Evolutionary conservation across 2,888 invertebrate species (phyloP).

Genomic region (Acanthosoma haemorrhoidale): DNA sequence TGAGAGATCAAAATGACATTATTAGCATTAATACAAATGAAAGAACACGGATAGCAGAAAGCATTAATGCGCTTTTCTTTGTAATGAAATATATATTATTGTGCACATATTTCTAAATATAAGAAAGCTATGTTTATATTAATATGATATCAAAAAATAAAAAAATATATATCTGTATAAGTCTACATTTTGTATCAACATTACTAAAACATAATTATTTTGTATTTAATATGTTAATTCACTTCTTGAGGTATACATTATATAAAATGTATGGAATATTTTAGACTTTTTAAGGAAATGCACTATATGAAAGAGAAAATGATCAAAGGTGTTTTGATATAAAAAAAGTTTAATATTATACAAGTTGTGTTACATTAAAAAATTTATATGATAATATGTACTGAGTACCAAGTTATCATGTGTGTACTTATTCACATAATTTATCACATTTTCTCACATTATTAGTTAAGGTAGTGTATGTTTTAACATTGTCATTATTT

Average conservation of each 20-base stretch:
- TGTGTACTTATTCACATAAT: too few relatives aligned
- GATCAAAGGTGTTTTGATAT: too few relatives aligned
- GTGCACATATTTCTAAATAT: not conserved
- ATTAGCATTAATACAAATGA: not conserved
- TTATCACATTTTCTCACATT: too few relatives aligned
- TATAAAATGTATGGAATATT: not conserved
- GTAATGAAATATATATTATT: not conserved
- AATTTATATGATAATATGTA: too few relatives aligned
- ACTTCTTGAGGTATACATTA: not conserved
- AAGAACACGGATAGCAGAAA: not conserved
- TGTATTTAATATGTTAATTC: not conserved
- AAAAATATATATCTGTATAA: not conserved
- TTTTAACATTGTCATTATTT: too few relatives aligned
- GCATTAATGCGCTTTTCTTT: slow-evolving; percentile 1
- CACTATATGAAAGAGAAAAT: not conserved
- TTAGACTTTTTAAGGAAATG: not conserved
- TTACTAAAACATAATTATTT: not conserved
- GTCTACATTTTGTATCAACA: not conserved
- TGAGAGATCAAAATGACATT: not conserved
- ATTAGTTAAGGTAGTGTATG: too few relatives aligned
- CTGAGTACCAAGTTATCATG: too few relatives aligned
- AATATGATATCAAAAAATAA: not conserved
- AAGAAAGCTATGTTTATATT: not conserved
- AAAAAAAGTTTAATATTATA: too few relatives aligned
- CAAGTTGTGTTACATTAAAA: too few relatives aligned